phyloP scores from a whole-genome alignment of 2,888 invertebrate species.

The Machimus atricapillus region DNA sequence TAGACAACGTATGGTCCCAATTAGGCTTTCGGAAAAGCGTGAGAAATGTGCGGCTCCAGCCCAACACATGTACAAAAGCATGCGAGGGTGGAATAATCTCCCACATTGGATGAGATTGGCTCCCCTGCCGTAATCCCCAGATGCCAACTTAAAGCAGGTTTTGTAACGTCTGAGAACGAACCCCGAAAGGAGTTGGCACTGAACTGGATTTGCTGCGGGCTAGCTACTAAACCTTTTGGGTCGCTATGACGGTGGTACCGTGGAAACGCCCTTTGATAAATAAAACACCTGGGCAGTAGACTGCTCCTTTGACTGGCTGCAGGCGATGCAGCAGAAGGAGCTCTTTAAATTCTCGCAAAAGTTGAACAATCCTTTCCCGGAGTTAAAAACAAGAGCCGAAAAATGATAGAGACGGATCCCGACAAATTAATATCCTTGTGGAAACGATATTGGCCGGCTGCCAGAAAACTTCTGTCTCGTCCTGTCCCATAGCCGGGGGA shows the following conservation, averaged over 20 bases:
- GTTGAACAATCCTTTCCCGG: not conserved
- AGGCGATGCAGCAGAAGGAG: not conserved
- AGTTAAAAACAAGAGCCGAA: not conserved
- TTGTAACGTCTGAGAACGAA: not conserved
- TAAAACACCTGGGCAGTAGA: not conserved
- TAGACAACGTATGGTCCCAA: not conserved
- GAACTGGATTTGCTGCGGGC: not conserved
- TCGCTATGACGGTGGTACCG: not conserved
- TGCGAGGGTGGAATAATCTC: not conserved
- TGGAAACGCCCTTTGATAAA: not conserved
- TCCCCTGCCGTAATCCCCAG: not conserved
- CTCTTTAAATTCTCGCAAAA: not conserved
- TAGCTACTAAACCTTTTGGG: not conserved
- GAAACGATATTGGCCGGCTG: not conserved
- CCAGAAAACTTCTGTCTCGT: not conserved
- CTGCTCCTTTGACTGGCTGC: not conserved
- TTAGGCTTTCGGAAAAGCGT: not conserved
- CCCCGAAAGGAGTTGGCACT: not conserved
- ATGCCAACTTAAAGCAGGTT: not conserved
- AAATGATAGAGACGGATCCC: not conserved
- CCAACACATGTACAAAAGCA: not conserved
- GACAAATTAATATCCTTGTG: not conserved
- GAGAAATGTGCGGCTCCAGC: not conserved
- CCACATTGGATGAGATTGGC: not conserved
- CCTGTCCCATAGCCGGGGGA: not conserved